A percentile compares a stretch with the other conserved stretches of the same genome.
Evolutionary conservation across 2,113 vertebrate species (phyloP).

Genomic region (Xenopus laevis): DNA sequence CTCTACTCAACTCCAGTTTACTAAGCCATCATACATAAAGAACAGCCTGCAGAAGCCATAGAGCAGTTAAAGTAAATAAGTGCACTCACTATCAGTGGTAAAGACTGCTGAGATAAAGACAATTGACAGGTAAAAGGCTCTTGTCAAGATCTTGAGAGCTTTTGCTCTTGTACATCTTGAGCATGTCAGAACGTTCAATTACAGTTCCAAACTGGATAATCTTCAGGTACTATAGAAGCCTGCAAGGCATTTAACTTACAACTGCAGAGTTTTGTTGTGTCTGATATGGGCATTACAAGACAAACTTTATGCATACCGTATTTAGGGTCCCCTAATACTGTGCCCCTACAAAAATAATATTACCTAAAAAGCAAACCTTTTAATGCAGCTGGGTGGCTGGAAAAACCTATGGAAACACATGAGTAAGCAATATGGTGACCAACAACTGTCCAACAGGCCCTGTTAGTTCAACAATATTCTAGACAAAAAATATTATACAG

Average conservation of each 20-base stretch:
- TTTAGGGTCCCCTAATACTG: too few species aligned
- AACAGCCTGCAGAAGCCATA: conserved; percentile 30
- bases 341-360: too few species aligned
- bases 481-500: too few species aligned
- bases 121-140: conserved; percentile 50
- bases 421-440: too few species aligned
- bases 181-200: conserved; percentile 48
- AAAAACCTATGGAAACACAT: too few species aligned
- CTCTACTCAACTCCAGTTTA: conserved; percentile 48
- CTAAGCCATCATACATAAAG: conserved; percentile 43
- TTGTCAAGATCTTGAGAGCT: conserved; percentile 50
- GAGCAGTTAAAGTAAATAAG: conserved; percentile 48
- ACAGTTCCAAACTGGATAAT: conserved; percentile 39
- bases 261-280: too few species aligned
- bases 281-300: too few species aligned
- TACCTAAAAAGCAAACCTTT: too few species aligned
- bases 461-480: too few species aligned
- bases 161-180: conserved; percentile 48
- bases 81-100: conserved; percentile 50
- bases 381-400: too few species aligned
- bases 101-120: conserved; percentile 58
- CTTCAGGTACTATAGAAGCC: conserved; percentile 17
- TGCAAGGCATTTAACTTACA: conserved; percentile 3
- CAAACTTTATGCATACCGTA: too few species aligned
- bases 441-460: too few species aligned